Evolutionary conservation across 2,113 vertebrate species (phyloP).

Genomic region (Empidonax traillii): DNA sequence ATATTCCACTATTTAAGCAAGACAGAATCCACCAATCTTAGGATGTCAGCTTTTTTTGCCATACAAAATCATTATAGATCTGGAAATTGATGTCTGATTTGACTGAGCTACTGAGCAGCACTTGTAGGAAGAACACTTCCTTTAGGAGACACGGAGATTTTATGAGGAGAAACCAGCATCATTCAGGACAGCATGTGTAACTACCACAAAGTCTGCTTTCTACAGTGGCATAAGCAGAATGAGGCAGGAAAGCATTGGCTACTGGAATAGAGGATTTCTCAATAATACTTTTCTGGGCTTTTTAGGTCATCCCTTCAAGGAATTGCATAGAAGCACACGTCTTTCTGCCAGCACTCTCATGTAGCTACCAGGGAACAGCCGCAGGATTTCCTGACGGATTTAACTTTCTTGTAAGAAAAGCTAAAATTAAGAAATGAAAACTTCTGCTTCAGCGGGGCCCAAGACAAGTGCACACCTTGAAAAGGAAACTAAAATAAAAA

Average conservation of each 20-base stretch:
- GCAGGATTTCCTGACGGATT: neutral
- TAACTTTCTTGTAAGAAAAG: neutral
- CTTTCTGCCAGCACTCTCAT: neutral
- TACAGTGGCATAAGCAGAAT: neutral
- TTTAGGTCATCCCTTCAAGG: neutral
- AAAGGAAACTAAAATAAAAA: neutral
- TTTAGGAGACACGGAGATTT: neutral
- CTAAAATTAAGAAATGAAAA: neutral
- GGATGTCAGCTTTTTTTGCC: neutral
- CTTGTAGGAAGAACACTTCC: neutral
- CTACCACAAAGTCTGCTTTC: neutral
- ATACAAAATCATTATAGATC: neutral
- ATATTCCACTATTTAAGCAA: neutral
- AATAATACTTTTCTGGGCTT: neutral
- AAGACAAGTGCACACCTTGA: neutral
- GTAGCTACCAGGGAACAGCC: neutral
- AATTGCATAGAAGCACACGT: neutral
- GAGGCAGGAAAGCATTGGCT: rapidly evolving
- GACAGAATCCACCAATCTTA: neutral
- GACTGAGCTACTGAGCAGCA: neutral
- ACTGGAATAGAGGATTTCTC: neutral
- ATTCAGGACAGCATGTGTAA: neutral
- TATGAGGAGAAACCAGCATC: neutral
- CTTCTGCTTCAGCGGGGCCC: neutral
- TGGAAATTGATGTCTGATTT: neutral